phyloP scores from a whole-genome alignment of 1,140 invertebrate species.

The Holotrichia oblita region DNA sequence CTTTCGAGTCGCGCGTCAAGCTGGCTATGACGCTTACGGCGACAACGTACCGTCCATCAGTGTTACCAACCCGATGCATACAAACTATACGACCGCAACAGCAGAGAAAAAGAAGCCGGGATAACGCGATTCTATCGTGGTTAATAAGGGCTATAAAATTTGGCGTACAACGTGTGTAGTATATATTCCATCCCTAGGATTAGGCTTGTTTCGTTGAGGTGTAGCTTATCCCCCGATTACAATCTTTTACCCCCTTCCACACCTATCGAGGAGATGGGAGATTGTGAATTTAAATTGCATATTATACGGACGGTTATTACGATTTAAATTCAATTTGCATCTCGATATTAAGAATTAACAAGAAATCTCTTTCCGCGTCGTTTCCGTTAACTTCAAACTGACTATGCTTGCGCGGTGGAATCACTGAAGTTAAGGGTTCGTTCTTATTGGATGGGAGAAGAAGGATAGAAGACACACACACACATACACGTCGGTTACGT shows the following conservation, averaged over 20 bases:
- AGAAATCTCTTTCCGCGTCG: constrained; percentile 19
- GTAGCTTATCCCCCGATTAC: too few species aligned
- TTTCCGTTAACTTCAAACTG: neutral
- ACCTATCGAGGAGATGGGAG: neutral
- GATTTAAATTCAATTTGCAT: constrained; percentile 31
- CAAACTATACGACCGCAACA: too few species aligned
- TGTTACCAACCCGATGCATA: too few species aligned
- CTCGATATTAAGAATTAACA: constrained; percentile 35
- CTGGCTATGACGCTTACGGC: too few species aligned
- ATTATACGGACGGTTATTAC: constrained; percentile 19
- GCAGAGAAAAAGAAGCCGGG: neutral
- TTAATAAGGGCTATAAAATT: too few species aligned
- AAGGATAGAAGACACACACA: too few species aligned
- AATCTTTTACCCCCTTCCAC: neutral
- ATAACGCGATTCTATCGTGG: neutral
- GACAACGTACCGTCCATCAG: too few species aligned
- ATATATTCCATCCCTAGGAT: neutral
- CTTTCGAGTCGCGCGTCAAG: too few species aligned
- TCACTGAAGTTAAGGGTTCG: neutral
- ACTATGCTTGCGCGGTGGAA: neutral
- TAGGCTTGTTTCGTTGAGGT: neutral
- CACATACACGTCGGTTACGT: too few species aligned
- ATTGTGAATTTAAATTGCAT: constrained; percentile 35
- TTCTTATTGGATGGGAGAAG: too few species aligned
- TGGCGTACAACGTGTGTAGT: neutral